Evolutionary conservation across 2,113 vertebrate genomes (phyloP).

Genomic region (Dissostichus mawsoni): DNA sequence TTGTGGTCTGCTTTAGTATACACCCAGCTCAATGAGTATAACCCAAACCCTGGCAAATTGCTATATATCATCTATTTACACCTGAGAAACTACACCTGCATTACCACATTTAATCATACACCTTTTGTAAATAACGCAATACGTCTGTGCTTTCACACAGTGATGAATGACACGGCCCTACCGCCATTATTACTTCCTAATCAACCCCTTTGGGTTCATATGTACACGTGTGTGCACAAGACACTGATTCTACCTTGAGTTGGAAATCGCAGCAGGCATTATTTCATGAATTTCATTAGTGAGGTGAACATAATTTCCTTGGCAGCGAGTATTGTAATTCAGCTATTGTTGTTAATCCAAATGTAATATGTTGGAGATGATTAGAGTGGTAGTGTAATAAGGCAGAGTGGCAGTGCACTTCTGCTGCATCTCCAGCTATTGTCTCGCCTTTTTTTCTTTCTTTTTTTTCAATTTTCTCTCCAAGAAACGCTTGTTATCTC

Average conservation of each 20-base stretch:
- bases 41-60: slow-evolving; percentile 1
- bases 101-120: slow-evolving; percentile 63
- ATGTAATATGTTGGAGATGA: slow-evolving; percentile 77
- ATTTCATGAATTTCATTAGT: slow-evolving; percentile 81
- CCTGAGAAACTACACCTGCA: not conserved
- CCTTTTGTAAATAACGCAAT: slow-evolving; percentile 48
- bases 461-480: slow-evolving; percentile 25
- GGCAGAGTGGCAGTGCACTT: slow-evolving; percentile 6
- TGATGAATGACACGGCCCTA: slow-evolving; percentile 54
- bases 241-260: slow-evolving; percentile 29
- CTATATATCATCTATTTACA: slow-evolving; percentile 18
- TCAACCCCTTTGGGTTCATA: slow-evolving; percentile 62
- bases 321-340: slow-evolving; percentile 70
- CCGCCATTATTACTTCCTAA: slow-evolving; percentile 69
- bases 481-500: slow-evolving; percentile 34
- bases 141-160: slow-evolving; percentile 45
- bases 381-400: slow-evolving; percentile 47
- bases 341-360: slow-evolving; percentile 76
- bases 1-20: not conserved
- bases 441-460: slow-evolving; percentile 3
- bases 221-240: slow-evolving; percentile 13
- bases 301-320: slow-evolving; percentile 75
- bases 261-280: slow-evolving; percentile 57
- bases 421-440: slow-evolving; percentile 7
- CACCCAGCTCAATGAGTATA: no score